Evolutionary conservation across 2,797 vertebrate species (phyloP).

Genomic region (Sphenopsis melanotis): DNA sequence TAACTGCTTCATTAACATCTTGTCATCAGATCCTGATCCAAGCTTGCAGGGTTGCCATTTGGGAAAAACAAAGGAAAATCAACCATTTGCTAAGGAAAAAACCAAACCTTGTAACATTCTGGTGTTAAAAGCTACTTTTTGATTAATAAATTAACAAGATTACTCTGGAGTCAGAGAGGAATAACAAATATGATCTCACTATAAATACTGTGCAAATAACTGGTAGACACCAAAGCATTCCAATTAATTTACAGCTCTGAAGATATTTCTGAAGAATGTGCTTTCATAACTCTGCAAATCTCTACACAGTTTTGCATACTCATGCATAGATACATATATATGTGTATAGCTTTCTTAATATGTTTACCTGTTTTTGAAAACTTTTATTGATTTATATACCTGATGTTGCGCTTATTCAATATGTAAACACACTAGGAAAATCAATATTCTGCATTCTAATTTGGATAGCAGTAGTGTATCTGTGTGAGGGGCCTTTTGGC

Average conservation of each 20-base stretch:
- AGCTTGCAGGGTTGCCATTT: not conserved
- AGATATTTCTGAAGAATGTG: not conserved
- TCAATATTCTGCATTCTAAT: not conserved
- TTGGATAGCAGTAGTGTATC: not conserved
- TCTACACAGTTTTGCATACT: not conserved
- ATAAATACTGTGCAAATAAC: not conserved
- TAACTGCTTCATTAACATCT: not conserved
- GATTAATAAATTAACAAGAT: not conserved
- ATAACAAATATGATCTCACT: not conserved
- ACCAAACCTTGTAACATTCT: not conserved
- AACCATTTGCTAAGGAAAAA: not conserved
- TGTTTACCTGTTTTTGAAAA: not conserved
- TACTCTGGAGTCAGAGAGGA: not conserved
- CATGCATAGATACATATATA: accelerated
- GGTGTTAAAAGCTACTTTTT: not conserved
- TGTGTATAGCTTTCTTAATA: not conserved
- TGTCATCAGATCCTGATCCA: not conserved
- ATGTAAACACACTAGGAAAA: not conserved
- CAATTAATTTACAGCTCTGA: not conserved
- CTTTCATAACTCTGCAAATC: not conserved
- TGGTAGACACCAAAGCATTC: not conserved
- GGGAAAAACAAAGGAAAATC: not conserved
- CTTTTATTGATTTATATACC: not conserved
- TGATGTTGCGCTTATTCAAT: not conserved
- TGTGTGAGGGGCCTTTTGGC: accelerated